Evolutionary conservation across 2,113 vertebrate species (phyloP).

Genomic region (Macrotis lagotis): DNA sequence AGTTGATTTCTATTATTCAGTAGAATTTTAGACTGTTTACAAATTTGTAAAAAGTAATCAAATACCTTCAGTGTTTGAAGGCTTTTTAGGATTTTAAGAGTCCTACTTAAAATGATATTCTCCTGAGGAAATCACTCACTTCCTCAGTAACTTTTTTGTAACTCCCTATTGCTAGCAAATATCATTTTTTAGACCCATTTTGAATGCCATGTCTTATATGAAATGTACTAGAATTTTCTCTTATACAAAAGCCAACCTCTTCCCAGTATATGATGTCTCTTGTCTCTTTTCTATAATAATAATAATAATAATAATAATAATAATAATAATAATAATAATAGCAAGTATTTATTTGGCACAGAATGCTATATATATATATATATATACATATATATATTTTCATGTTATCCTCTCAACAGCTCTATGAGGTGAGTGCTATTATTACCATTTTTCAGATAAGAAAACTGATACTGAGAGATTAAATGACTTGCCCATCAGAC

Average conservation of each 20-base stretch:
- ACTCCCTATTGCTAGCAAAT: neutral
- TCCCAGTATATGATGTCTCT: neutral
- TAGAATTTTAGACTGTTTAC: neutral
- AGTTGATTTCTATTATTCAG: accelerated
- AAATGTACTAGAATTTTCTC: neutral
- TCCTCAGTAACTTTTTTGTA: neutral
- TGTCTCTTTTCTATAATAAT: neutral
- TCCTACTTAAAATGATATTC: neutral
- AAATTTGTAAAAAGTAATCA: neutral
- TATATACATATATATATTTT: neutral
- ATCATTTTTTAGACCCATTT: neutral
- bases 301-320: neutral
- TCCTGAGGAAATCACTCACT: neutral
- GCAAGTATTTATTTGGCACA: neutral
- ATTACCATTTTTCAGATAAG: neutral
- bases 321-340: neutral
- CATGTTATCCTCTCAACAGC: neutral
- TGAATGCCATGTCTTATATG: neutral
- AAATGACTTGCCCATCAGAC: neutral
- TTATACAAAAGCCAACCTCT: neutral
- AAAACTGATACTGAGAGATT: neutral
- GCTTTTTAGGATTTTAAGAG: neutral
- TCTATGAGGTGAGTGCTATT: neutral
- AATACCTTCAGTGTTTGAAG: neutral
- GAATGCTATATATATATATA: neutral